These are phyloP conservation scores for Mungos mungo DNA, from an alignment of 2,113 vertebrate species.

Conservation along the genomic window DNA sequence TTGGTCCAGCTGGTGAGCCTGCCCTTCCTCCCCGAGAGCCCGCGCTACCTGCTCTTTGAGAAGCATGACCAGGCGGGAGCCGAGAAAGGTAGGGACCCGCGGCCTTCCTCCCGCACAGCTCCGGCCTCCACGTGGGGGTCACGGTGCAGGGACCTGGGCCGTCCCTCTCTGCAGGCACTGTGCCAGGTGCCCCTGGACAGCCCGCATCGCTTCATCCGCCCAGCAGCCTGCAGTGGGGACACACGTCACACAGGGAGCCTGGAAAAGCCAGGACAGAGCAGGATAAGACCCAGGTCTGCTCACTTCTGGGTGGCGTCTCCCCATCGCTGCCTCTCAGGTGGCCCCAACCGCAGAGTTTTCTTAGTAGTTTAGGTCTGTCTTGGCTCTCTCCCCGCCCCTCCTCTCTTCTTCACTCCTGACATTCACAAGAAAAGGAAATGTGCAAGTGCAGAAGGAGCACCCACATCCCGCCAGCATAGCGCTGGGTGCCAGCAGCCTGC, in stretches of 20 bases:
- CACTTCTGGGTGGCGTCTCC: not conserved
- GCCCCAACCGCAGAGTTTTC: not conserved
- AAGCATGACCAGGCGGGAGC: conserved; percentile 88
- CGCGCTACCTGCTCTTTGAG: conserved; percentile 94
- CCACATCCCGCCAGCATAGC: rapidly evolving
- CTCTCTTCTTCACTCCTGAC: too few relatives aligned
- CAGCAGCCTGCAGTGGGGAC: not conserved
- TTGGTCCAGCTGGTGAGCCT: conserved; percentile 89
- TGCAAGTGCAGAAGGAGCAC: rapidly evolving
- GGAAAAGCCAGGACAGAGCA: not conserved
- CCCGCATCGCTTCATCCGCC: not conserved
- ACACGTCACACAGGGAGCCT: not conserved
- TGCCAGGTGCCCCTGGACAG: rapidly evolving
- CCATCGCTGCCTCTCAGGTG: rapidly evolving
- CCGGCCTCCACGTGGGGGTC: rapidly evolving
- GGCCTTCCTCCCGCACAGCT: rapidly evolving
- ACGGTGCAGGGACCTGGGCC: rapidly evolving
- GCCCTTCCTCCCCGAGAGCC: conserved; percentile 95
- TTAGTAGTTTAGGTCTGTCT: rapidly evolving
- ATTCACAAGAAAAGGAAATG: not conserved
- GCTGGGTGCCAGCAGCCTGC: not conserved
- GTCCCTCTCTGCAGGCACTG: not conserved
- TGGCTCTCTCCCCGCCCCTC: rapidly evolving
- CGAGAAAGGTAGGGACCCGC: conserved; percentile 88
- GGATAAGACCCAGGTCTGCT: not conserved